These are phyloP conservation scores for Orbicella faveolata DNA, from an alignment of 64 coral and sea anemone genomes.

Conservation along the genomic window DNA sequence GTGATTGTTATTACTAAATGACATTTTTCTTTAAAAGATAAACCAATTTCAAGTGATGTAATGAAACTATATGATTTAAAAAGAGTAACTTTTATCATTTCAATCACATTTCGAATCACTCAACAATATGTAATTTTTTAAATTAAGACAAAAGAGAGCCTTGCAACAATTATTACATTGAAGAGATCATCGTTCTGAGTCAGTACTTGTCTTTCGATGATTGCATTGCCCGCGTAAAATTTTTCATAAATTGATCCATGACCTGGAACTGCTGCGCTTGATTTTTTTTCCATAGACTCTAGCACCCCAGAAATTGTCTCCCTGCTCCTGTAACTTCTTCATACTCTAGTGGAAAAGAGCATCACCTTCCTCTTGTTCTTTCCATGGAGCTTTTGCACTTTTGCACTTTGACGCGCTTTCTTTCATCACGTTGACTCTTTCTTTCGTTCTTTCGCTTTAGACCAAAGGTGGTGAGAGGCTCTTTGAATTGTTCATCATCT, in stretches of 20 bases:
- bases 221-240: slow-evolving; percentile 49
- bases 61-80: too few relatives aligned
- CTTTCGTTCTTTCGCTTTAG: slow-evolving; percentile 13
- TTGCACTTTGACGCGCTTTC: neutral
- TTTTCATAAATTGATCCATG: slow-evolving; percentile 56
- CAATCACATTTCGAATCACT: too few relatives aligned
- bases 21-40: too few relatives aligned
- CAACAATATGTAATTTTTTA: neutral
- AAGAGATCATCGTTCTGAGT: neutral
- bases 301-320: slow-evolving; percentile 40
- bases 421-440: slow-evolving; percentile 22
- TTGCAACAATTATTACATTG: neutral
- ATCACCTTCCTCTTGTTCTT: slow-evolving; percentile 27
- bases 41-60: too few relatives aligned
- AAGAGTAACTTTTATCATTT: too few relatives aligned
- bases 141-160: neutral
- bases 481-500: neutral
- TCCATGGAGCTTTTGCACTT: neutral
- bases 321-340: slow-evolving; percentile 15
- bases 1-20: too few relatives aligned
- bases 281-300: slow-evolving; percentile 55
- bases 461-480: slow-evolving; percentile 19
- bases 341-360: slow-evolving; percentile 19
- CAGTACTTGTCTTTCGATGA: slow-evolving; percentile 7
- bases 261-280: slow-evolving; percentile 48